Evolutionary conservation across 2,888 invertebrate genomes (phyloP).

Genomic region (Tortricodes alternella): DNA sequence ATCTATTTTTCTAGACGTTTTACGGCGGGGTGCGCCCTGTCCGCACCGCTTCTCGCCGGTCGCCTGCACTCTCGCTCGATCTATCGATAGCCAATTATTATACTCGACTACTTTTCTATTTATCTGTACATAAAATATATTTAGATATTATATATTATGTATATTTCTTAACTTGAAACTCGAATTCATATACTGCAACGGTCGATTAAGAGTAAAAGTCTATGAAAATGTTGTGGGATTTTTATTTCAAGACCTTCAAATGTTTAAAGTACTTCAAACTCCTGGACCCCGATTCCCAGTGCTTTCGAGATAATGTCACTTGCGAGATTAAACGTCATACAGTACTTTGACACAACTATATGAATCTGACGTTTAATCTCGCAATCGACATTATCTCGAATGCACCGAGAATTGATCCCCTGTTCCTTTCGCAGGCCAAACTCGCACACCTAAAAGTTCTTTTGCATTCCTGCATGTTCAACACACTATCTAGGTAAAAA

Average conservation of each 20-base stretch:
- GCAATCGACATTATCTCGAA: no score
- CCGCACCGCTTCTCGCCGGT: conserved; percentile 80
- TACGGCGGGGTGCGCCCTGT: conserved; percentile 81
- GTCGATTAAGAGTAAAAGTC: conserved; percentile 81
- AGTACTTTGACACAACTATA: no score
- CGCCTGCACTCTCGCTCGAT: conserved; percentile 79
- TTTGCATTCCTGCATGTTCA: no score
- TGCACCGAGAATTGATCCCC: no score
- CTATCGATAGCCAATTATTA: conserved; percentile 81
- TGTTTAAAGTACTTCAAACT: not conserved
- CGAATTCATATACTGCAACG: conserved; percentile 81
- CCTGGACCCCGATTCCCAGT: not conserved
- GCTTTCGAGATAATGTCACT: no score
- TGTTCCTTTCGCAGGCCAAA: no score
- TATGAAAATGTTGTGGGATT: conserved; percentile 28
- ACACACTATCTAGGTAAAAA: no score
- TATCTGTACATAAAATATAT: conserved; percentile 83
- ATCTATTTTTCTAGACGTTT: conserved; percentile 83
- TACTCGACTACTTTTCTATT: conserved; percentile 82
- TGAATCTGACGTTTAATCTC: no score
- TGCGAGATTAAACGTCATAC: no score
- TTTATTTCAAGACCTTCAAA: conserved; percentile 26
- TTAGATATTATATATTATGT: conserved; percentile 82
- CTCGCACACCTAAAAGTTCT: no score
- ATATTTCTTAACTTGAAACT: conserved; percentile 81